Base-by-base conservation (phyloP, 2,888 invertebrate genomes). In the Brachylomia viminalis region DNA sequence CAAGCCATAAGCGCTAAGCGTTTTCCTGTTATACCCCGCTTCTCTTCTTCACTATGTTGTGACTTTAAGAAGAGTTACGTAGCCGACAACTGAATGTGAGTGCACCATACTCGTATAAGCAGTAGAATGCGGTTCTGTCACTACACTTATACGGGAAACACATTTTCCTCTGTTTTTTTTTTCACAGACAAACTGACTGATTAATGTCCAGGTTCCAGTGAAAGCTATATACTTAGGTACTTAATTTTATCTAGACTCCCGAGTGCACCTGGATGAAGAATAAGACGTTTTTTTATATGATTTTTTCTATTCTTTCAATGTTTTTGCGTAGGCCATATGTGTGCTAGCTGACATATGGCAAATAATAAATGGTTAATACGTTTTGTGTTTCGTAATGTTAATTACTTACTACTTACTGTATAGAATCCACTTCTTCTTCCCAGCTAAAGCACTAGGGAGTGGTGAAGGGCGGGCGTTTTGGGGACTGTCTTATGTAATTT, bases 71-170 rank as follows among this genome's bases (percentile, higher is more conserved):
- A 78, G 82, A 80, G 80, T 87, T 87, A 87, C 89, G 87, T 87
- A 86, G 77, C 56, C 67, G 38, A n/a, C 45, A 27, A 33, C 73
- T 67, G 64, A 73, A 83, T 64, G 59, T 70, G 52, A 74, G 76
- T 64, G 77, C 70, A 67, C 82, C 87, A 47, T 82, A n/a, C n/a
- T n/a, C n/a, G n/a, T n/a, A 80, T 71, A 77, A 49, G 71, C n/a
- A 7, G 38, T 65, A 83, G 87, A 90, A 90, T 90, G 91, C 27
- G 27, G 90, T 83, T 80, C 85, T 88, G 79, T 85, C 90, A 81
- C 87, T 84, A 49, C 47, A 72, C 83, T 56, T 85, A 84, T 84
- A 84, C 61, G 79, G 82, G 59, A 38, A 38, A 71, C 47, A 56
- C 75, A 84, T 86, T 89, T 90, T 82, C 86, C 84, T 85, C 71